Evolutionary conservation across 2,797 vertebrate species (phyloP).

Genomic region (Anolis apletophallus): DNA sequence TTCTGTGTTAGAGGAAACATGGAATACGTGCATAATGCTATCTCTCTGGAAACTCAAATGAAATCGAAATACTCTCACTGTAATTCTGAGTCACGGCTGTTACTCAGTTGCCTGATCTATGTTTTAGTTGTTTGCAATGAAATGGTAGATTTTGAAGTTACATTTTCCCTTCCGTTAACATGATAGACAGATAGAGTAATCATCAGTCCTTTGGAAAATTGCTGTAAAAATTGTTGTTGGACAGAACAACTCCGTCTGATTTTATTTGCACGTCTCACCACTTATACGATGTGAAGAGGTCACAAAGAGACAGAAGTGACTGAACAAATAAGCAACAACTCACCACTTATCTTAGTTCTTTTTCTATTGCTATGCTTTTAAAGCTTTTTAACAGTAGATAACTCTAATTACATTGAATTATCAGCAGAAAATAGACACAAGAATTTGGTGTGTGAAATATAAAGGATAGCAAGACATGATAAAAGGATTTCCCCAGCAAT

Average conservation of each 20-base stretch:
- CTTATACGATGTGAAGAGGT: background rate
- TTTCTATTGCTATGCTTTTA: background rate
- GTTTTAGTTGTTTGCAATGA: background rate
- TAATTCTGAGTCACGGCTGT: background rate
- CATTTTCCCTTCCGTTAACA: background rate
- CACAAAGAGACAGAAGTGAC: too few species aligned
- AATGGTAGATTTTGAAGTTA: background rate
- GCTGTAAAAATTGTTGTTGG: background rate
- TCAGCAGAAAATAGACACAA: background rate
- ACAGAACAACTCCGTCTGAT: background rate
- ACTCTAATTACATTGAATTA: background rate
- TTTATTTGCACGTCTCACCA: background rate
- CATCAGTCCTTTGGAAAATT: background rate
- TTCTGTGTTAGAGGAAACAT: background rate
- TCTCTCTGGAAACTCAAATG: background rate
- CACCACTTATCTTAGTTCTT: background rate
- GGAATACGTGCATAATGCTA: background rate
- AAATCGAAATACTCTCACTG: background rate
- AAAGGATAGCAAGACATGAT: background rate
- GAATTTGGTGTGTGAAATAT: background rate
- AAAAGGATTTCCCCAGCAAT: background rate
- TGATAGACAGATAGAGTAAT: background rate
- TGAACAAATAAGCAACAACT: too few species aligned
- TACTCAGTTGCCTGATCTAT: background rate
- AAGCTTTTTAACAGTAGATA: background rate